Base-by-base conservation (phyloP, 2,113 vertebrate species). In the Tauraco erythrolophus region DNA sequence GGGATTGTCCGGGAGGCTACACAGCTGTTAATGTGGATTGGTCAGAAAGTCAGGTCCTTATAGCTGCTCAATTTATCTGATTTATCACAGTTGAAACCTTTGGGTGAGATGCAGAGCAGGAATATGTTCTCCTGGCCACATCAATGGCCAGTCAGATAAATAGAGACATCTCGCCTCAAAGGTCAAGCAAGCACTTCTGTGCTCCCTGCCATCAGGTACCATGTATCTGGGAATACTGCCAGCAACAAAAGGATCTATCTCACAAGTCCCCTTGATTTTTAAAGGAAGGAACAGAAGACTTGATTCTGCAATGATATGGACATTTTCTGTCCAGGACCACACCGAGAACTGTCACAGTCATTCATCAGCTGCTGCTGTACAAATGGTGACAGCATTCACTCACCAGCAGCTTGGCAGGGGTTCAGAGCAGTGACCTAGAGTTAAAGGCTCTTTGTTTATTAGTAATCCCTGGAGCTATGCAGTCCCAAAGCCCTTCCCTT, bases 381-480 rank as follows among this genome's bases (percentile, higher is more conserved):
- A 86, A 77, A 88, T 64, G 66, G 92, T 48, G 88, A 74, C 58
- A 93, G 82, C 62, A 56, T 80, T 94, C 82, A 50, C 41, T 92
- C 27, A 1, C 95, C 96, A 92, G 90, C 19, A 94, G 85, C 92
- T 92, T 97, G 96, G 95, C 90, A 93, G 79, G 37, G 82, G 31
- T 70, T 94, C 19, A 27, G 85, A 90, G 94, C 96, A 88, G 24
- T 97, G 97, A 97, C 94, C 96, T 95, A 95, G 94, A 96, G 92
- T 88, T 96, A 97, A 97, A 97, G 88, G 88, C 95, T 88, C 96
- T 97, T 97, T 97, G 97, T 97, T 89, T 23, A 4, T 72, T 4
- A 35, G 88, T 97, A 97, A 97, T 97, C 96, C 94, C 94, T 88
- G 92, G 83, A 91, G 95, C 91, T 97, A 82, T 96, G 93, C 88